Percentiles rank a stretch among this genome's conserved stretches.
phyloP scores from a whole-genome alignment of 2,113 vertebrate species.

The Fukomys damarensis region DNA sequence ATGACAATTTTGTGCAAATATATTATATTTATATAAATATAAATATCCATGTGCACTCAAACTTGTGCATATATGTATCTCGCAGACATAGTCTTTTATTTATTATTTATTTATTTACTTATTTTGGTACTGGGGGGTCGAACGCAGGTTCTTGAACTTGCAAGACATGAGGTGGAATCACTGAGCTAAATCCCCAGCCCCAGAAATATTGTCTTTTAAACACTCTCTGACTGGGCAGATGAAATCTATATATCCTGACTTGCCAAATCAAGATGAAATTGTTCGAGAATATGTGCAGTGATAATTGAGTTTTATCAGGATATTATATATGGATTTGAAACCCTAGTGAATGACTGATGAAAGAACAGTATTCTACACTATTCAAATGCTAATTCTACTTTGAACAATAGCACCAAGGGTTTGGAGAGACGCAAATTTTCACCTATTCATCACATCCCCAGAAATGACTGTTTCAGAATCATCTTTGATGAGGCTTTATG shows the following conservation, averaged over 20 bases:
- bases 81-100: too few relatives aligned
- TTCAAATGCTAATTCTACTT: not conserved
- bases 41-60: not conserved
- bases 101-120: too few relatives aligned
- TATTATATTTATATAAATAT: not conserved
- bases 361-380: not conserved
- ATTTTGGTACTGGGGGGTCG: too few relatives aligned
- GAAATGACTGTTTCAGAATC: not conserved
- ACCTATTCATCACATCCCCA: not conserved
- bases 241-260: not conserved
- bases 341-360: not conserved
- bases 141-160: too few relatives aligned
- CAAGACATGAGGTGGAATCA: too few relatives aligned
- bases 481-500: not conserved
- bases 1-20: not conserved
- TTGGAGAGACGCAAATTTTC: not conserved
- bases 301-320: not conserved
- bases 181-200: too few relatives aligned
- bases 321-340: not conserved
- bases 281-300: not conserved
- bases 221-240: not conserved
- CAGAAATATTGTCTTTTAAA: not conserved
- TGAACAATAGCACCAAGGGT: not conserved
- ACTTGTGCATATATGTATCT: too few relatives aligned
- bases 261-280: not conserved